Evolutionary conservation across 2,888 invertebrate species (phyloP), one percentile per base, ranked within the genome.

Genomic region (Cephus pulcher): DNA sequence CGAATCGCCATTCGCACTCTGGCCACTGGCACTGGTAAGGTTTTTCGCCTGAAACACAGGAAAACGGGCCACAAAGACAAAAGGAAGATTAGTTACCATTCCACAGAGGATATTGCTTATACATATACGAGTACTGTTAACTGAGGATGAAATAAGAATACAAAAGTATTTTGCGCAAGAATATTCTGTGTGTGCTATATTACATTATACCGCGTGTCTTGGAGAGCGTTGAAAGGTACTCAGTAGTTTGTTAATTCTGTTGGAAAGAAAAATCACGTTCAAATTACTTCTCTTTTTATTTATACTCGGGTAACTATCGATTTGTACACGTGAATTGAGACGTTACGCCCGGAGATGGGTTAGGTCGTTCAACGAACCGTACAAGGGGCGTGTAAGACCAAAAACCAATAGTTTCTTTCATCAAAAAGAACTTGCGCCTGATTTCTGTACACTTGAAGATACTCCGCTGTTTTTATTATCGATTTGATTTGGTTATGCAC

Each of bases 21-120:
- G 98, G 97, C 98, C 98, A 98, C 91, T 97, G 97, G 93, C 98
- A 98, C 90, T 97, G 97, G 93, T 98, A 99, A 84, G 98, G 98
- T 93, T 99, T 99, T 92, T 99, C 98, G 87, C 98, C 98, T 98
- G 94, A 12, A 93, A 93, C 82, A 92, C 6, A 56, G 23, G 56
- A 56, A 56, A 56, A 56, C 23, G 2, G 9, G 23, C 56, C 56
- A 56, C 56, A 56, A 23, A 56, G 56, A 56, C 56, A 56, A 56
- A 56, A 56, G 56, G 23, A 23, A 56, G 6, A 56, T 56, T 56
- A 56, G 56, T 56, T 56, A 56, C 56, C 23, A 23, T 56, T 56
- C 23, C 56, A 56, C 23, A 56, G 9, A 56, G 56, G 9, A 23
- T 23, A 56, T 56, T 23, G 56, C 9, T 56, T 56, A 56, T 56